phyloP scores from a whole-genome alignment of 2,888 invertebrate genomes.

The Chloroclysta siterata region DNA sequence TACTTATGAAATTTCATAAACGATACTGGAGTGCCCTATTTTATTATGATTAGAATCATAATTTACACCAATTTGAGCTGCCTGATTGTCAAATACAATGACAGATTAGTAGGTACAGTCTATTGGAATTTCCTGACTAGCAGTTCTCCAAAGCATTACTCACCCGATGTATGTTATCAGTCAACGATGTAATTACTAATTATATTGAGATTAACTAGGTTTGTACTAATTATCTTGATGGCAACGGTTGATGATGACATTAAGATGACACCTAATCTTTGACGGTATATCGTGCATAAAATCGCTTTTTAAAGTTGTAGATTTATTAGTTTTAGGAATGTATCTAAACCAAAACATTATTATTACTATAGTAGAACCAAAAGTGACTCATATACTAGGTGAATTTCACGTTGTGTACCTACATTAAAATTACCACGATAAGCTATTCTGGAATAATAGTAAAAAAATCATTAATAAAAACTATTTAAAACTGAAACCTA shows the following conservation, averaged over 20 bases:
- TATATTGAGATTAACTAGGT: constrained; percentile 19
- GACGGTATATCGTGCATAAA: not conserved
- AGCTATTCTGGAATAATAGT: not conserved
- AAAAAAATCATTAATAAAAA: not conserved
- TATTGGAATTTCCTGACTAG: constrained; percentile 14
- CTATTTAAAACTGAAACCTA: not conserved
- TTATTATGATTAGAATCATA: too few relatives aligned
- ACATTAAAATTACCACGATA: not conserved
- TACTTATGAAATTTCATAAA: too few relatives aligned
- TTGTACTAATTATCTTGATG: constrained; percentile 6
- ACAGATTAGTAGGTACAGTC: not conserved
- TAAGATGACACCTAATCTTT: constrained; percentile 4
- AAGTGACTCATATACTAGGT: too few relatives aligned
- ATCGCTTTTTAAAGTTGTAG: too few relatives aligned
- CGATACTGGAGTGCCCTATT: too few relatives aligned
- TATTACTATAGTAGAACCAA: too few relatives aligned
- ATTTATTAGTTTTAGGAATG: too few relatives aligned
- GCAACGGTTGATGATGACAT: constrained; percentile 6
- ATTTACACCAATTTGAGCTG: not conserved
- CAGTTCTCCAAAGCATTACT: constrained; percentile 7
- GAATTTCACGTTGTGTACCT: too few relatives aligned
- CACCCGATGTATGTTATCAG: constrained; percentile 12
- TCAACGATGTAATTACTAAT: constrained; percentile 23
- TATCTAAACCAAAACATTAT: too few relatives aligned
- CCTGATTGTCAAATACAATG: not conserved